Base-by-base conservation (phyloP, 2,888 invertebrate genomes). In the Omphaloscelis lunosa region DNA sequence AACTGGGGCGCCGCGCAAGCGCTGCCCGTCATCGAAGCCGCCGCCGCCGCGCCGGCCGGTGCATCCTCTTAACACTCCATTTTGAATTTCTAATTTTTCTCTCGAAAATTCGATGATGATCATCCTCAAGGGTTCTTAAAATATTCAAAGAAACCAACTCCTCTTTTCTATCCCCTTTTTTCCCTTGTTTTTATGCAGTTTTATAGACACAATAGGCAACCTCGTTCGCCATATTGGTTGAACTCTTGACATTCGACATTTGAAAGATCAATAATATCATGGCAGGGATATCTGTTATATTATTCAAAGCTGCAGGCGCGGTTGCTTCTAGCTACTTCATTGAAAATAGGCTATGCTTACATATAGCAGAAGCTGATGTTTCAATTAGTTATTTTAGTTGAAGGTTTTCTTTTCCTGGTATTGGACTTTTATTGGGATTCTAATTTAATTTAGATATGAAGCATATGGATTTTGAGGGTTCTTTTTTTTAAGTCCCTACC, bases 1-100 rank as follows among this genome's bases (percentile, higher is more conserved):
- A 96, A 96, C 93, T 96, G 91, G 96, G 96, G 90, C 96, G 92
- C 90, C 95, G 96, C 96, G 96, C 96, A 96, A 88, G 96, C 96
- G 96, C 88, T 84, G 75, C 96, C 89, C 92, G 88, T 83, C 81
- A 67, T 67, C 86, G 86, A 82, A 87, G 45, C 58, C 71, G 68
- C 29, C 87, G 48, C 72, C 87, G 48, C 72, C 77, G 82, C 63
- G 83, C 65, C 74, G 88, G 86, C 84, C 90, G 92, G 92, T 96
- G 96, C 96, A 96, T 96, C 94, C 91, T 90, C 91, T 27, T 74
- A 83, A 86, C 79, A 90, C 88, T 89, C 91, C 92, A 93, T 92
- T 94, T 94, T 93, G 92, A 95, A 95, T 95, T 92, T 92, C 91
- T 92, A 94, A 95, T 95, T 92, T 88, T 89, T 80, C 48, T 72